Conservation (phyloP, 2,113 vertebrate genomes). For the Istiophorus platypterus region DNA sequence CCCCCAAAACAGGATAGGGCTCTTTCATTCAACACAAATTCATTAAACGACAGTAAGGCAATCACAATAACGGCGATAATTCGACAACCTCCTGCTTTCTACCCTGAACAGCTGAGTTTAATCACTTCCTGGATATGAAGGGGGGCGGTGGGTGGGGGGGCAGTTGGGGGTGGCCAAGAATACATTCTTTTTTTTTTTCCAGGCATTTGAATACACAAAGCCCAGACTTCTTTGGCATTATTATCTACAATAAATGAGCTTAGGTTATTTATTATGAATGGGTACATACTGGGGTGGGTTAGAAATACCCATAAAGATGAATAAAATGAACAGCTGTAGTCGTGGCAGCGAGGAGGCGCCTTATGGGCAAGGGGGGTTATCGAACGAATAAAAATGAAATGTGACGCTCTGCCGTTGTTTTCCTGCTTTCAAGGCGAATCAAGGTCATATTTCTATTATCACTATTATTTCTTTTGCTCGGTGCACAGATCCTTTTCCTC, state of each 20-base stretch:
- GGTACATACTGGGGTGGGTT: not conserved
- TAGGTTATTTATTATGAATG: slow-evolving; percentile 15
- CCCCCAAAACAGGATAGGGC: too few relatives aligned
- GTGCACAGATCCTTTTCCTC: too few relatives aligned
- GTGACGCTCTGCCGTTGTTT: slow-evolving; percentile 6
- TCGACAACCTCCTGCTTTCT: slow-evolving; percentile 13
- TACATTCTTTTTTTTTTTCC: too few relatives aligned
- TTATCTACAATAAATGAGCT: slow-evolving; percentile 25
- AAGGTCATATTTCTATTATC: slow-evolving; percentile 32
- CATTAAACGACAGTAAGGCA: slow-evolving; percentile 43
- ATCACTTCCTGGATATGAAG: slow-evolving; percentile 4
- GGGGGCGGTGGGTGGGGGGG: too few relatives aligned
- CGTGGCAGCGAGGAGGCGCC: slow-evolving; percentile 13
- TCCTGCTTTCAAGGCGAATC: slow-evolving; percentile 41
- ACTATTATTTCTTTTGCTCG: too few relatives aligned
- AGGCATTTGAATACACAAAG: slow-evolving; percentile 16
- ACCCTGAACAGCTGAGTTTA: slow-evolving; percentile 9
- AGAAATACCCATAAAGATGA: not conserved
- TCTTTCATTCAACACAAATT: slow-evolving; percentile 40
- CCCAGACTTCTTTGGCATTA: slow-evolving; percentile 3
- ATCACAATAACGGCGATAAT: not conserved
- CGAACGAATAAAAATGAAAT: slow-evolving; percentile 14
- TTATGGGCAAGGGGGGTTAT: slow-evolving; percentile 2
- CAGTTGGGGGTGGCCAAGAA: too few relatives aligned
- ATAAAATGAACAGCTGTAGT: not conserved